phyloP scores from a whole-genome alignment of 2,888 invertebrate species.

The Scaptodrosophila latifasciaeformis region DNA sequence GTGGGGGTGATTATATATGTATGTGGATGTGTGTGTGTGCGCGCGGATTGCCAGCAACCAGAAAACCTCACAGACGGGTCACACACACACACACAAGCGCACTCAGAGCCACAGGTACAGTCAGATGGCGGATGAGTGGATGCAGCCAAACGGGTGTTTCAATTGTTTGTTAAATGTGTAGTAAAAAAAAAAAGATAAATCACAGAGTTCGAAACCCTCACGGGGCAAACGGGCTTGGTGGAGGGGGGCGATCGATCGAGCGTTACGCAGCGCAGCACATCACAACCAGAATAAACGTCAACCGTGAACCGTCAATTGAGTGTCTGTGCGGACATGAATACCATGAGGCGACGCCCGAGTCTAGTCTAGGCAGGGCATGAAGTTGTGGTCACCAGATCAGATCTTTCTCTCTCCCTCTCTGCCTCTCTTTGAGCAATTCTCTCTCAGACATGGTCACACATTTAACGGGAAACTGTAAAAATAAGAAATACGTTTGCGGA shows the following conservation, averaged over 20 bases:
- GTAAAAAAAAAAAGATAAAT: too few species aligned
- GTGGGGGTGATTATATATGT: conserved; percentile 32
- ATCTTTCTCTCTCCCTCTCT: too few species aligned
- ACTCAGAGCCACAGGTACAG: too few species aligned
- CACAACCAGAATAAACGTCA: neutral
- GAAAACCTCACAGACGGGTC: conserved; percentile 28
- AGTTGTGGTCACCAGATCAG: too few species aligned
- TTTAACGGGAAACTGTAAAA: conserved; percentile 62
- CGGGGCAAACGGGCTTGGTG: too few species aligned
- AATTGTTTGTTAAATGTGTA: conserved; percentile 3
- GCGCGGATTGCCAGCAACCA: conserved; percentile 45
- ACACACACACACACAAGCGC: too few species aligned
- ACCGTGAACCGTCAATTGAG: conserved; percentile 40
- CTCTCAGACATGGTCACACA: too few species aligned
- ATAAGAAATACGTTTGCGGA: conserved; percentile 62
- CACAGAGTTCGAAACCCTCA: too few species aligned
- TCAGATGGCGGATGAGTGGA: conserved; percentile 31
- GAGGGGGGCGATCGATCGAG: too few species aligned
- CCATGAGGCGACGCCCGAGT: conserved; percentile 17
- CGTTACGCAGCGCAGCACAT: conserved; percentile 1
- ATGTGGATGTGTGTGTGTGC: too few species aligned
- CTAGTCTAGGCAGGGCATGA: too few species aligned
- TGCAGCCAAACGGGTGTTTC: conserved; percentile 22
- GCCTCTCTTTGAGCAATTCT: too few species aligned
- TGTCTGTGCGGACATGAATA: conserved; percentile 15